Percentiles rank a stretch among this genome's conserved stretches.
These are phyloP conservation scores for Notothenia coriiceps DNA, from an alignment of 2,113 vertebrate genomes.

Conservation along the genomic window DNA sequence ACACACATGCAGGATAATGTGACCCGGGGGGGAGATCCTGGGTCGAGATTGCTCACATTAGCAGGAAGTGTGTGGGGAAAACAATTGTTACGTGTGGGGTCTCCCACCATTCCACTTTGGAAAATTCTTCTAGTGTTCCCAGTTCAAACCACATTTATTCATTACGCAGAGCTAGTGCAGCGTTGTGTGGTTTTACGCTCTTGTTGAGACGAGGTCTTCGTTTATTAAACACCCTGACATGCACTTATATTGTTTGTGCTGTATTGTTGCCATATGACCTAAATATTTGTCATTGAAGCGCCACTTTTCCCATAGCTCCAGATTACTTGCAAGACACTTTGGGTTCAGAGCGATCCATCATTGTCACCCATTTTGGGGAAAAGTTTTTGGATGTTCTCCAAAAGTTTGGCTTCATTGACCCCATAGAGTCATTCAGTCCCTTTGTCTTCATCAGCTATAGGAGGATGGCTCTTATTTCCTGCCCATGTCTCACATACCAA, in stretches of 20 bases:
- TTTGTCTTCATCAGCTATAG: conserved; percentile 66
- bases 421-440: conserved; percentile 36
- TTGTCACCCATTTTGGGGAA: conserved; percentile 53
- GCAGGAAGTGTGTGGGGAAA: conserved; percentile 20
- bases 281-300: conserved; percentile 43
- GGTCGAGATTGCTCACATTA: conserved; percentile 3
- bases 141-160: conserved; percentile 44
- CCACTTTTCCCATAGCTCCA: conserved; percentile 23
- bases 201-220: conserved; percentile 15
- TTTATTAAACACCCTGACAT: conserved; percentile 18
- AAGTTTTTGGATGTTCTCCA: conserved; percentile 61
- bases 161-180: not conserved
- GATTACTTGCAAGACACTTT: conserved; percentile 26
- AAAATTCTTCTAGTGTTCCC: conserved; percentile 15
- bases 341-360: conserved; percentile 49
- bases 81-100: conserved; percentile 41
- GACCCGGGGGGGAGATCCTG: conserved; percentile 14
- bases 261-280: conserved; percentile 55
- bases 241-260: conserved; percentile 29
- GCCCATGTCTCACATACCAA: conserved; percentile 57
- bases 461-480: conserved; percentile 68
- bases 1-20: not conserved
- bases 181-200: conserved; percentile 37
- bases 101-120: conserved; percentile 30
- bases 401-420: conserved; percentile 24